Evolutionary conservation across 1,140 invertebrate species (phyloP).

Genomic region (Centruroides sculpturatus): DNA sequence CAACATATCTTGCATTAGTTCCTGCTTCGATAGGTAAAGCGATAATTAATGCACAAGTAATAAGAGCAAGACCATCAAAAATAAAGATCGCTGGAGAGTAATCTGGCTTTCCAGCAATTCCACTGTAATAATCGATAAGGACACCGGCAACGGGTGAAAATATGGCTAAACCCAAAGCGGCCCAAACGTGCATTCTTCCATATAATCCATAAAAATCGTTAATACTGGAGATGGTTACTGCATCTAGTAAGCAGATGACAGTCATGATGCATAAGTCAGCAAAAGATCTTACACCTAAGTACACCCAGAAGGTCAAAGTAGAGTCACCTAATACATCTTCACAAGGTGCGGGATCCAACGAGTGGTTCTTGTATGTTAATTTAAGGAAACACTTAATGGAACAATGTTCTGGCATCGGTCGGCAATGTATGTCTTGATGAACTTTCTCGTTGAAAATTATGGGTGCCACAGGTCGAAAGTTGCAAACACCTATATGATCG

Average conservation of each 20-base stretch:
- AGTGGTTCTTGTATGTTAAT: conserved; percentile 3
- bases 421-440: conserved; percentile 16
- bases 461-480: conserved; percentile 13
- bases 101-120: conserved; percentile 8
- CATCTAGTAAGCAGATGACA: conserved; percentile 15
- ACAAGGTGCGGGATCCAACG: conserved; percentile 14
- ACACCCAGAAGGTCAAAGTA: conserved; percentile 16
- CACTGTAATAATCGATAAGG: conserved; percentile 16
- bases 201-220: conserved; percentile 19
- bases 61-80: conserved; percentile 16
- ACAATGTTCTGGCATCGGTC: conserved; percentile 12
- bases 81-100: conserved; percentile 16
- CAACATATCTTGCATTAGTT: conserved; percentile 1
- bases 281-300: conserved; percentile 15
- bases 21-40: conserved; percentile 11
- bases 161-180: conserved; percentile 13
- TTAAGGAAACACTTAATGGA: conserved; percentile 16
- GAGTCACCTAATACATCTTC: conserved; percentile 16
- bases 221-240: conserved; percentile 14
- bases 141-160: conserved; percentile 14
- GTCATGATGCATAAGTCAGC: conserved; percentile 17
- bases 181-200: conserved; percentile 15
- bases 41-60: conserved; percentile 14
- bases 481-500: conserved; percentile 10
- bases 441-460: conserved; percentile 13